These are phyloP conservation scores for Hyla sarda DNA, from an alignment of 2,113 vertebrate genomes.

Conservation along the genomic window DNA sequence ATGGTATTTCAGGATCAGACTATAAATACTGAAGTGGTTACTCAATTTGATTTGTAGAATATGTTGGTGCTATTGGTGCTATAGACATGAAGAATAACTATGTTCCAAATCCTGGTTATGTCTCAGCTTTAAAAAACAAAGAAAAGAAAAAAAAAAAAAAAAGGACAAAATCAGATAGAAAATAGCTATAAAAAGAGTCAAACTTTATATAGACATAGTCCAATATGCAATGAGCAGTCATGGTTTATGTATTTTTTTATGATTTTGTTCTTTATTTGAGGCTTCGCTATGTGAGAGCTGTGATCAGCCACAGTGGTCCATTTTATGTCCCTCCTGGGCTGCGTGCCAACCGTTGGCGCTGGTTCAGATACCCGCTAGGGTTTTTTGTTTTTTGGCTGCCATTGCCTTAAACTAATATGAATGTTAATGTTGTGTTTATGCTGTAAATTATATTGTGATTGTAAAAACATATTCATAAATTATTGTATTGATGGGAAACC, in stretches of 20 bases:
- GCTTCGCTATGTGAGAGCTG: not conserved
- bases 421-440: conserved; percentile 28
- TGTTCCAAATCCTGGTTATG: not conserved
- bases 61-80: not conserved
- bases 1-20: too few relatives aligned
- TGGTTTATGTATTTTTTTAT: not conserved
- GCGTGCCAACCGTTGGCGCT: not conserved
- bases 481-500: not conserved
- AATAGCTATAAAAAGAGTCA: not conserved
- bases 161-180: too few relatives aligned
- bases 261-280: not conserved
- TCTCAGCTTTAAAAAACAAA: not conserved
- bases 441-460: conserved; percentile 5
- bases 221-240: not conserved
- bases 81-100: not conserved
- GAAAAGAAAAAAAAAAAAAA: too few relatives aligned
- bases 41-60: too few relatives aligned
- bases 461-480: conserved; percentile 22
- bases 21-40: too few relatives aligned
- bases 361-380: conserved; percentile 5
- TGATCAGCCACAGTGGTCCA: conserved; percentile 19
- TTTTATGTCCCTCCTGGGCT: conserved; percentile 34
- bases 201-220: not conserved
- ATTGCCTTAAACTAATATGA: not conserved
- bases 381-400: conserved; percentile 4